Evolutionary conservation across 2,113 vertebrate species (phyloP).

Genomic region (Blennius ocellaris): DNA sequence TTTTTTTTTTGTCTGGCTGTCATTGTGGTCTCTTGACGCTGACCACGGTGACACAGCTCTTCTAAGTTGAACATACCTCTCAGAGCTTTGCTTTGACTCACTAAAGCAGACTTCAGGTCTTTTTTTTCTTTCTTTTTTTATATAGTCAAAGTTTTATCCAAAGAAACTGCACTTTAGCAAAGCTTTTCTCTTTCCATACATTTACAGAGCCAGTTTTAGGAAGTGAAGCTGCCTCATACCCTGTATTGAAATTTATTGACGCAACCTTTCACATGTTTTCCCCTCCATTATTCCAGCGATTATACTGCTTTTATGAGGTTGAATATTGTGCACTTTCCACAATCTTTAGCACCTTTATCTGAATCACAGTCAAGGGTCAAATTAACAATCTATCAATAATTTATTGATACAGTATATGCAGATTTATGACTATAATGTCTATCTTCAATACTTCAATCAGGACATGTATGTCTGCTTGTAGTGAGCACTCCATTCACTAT

Average conservation of each 20-base stretch:
- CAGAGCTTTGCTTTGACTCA: constrained; percentile 13
- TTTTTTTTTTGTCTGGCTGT: constrained; percentile 25
- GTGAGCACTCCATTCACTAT: not conserved
- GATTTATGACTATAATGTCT: constrained; percentile 19
- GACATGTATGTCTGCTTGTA: not conserved
- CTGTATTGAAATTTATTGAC: not conserved
- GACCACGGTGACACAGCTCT: constrained; percentile 57
- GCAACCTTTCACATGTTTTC: not conserved
- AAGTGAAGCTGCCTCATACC: not conserved
- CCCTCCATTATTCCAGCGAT: not conserved
- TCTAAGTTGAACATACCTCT: constrained; percentile 1
- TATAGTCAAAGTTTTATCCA: not conserved
- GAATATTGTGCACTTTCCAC: not conserved
- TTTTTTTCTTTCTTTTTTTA: not conserved
- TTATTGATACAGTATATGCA: not conserved
- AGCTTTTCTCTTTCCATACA: not conserved
- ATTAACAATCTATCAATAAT: constrained; percentile 7
- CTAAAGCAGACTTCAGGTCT: constrained; percentile 24
- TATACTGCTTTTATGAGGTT: not conserved
- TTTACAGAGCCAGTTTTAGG: not conserved
- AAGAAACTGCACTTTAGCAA: not conserved
- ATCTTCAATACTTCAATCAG: not conserved
- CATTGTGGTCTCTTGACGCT: constrained; percentile 42
- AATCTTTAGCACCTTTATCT: constrained; percentile 8
- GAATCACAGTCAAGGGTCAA: constrained; percentile 25